Evolutionary conservation across 2,888 invertebrate species (phyloP).

Genomic region (Cryptocheilus praepositus): DNA sequence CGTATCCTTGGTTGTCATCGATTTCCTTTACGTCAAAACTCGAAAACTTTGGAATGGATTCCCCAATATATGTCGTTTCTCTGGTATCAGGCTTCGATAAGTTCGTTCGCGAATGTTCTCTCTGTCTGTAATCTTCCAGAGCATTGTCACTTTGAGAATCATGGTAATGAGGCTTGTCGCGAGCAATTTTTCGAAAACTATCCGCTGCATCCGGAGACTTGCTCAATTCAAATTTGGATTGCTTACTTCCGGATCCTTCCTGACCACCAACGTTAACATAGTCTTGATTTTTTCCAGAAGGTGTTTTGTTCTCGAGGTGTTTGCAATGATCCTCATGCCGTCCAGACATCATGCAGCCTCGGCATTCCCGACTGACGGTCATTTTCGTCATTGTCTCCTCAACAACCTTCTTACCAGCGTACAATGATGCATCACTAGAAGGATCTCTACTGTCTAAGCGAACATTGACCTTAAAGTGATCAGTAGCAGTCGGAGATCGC

Average conservation of each 20-base stretch:
- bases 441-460: constrained; percentile 41
- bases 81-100: too few relatives aligned
- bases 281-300: neutral
- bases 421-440: constrained; percentile 45
- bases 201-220: neutral
- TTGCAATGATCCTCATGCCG: constrained; percentile 53
- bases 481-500: constrained; percentile 24
- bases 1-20: neutral
- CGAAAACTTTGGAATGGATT: neutral
- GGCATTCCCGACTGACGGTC: constrained; percentile 59
- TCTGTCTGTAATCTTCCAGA: too few relatives aligned
- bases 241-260: neutral
- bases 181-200: too few relatives aligned
- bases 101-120: too few relatives aligned
- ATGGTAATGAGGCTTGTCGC: neutral
- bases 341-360: constrained; percentile 59
- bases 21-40: too few relatives aligned
- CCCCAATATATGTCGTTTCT: neutral
- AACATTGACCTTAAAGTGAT: constrained; percentile 48
- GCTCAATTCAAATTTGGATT: too few relatives aligned
- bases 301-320: constrained; percentile 31
- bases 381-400: constrained; percentile 68
- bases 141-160: neutral
- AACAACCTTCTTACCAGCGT: constrained; percentile 56
- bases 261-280: constrained; percentile 22